A percentile compares a stretch with the other conserved stretches of the same genome.
phyloP scores from a whole-genome alignment of 2,113 vertebrate genomes.

The Amazona guildingii region DNA sequence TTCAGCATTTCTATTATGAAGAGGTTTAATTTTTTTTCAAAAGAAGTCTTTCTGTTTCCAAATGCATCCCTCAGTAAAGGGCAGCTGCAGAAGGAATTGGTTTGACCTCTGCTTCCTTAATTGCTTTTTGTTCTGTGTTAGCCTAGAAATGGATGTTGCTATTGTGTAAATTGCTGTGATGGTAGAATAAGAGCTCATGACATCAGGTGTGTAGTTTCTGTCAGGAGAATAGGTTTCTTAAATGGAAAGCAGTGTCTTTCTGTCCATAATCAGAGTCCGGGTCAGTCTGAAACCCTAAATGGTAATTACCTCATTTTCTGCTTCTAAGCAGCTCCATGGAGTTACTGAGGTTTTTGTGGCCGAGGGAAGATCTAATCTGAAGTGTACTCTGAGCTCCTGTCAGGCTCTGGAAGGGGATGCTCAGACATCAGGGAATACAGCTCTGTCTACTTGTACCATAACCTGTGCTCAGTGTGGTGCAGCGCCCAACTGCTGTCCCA shows the following conservation, averaged over 20 bases:
- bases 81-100: slow-evolving; percentile 22
- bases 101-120: slow-evolving; percentile 57
- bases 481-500: accelerated
- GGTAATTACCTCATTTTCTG: slow-evolving; percentile 3
- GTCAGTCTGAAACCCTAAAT: background rate
- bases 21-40: background rate
- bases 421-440: background rate
- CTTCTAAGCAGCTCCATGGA: background rate
- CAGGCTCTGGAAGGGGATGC: background rate
- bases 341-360: background rate
- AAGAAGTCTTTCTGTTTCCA: slow-evolving; percentile 1
- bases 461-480: background rate
- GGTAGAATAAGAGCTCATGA: background rate
- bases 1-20: slow-evolving; percentile 3
- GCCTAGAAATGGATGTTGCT: slow-evolving; percentile 35
- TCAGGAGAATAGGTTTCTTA: slow-evolving; percentile 24
- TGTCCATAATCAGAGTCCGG: background rate
- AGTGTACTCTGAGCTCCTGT: background rate
- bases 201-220: slow-evolving; percentile 14
- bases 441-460: background rate
- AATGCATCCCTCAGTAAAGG: background rate
- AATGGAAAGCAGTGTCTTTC: background rate
- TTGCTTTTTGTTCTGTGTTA: slow-evolving; percentile 40
- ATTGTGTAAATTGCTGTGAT: background rate
- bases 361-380: background rate